These are phyloP conservation scores for Homarus gammarus DNA, from an alignment of 2,888 invertebrate species.

Conservation along the genomic window DNA sequence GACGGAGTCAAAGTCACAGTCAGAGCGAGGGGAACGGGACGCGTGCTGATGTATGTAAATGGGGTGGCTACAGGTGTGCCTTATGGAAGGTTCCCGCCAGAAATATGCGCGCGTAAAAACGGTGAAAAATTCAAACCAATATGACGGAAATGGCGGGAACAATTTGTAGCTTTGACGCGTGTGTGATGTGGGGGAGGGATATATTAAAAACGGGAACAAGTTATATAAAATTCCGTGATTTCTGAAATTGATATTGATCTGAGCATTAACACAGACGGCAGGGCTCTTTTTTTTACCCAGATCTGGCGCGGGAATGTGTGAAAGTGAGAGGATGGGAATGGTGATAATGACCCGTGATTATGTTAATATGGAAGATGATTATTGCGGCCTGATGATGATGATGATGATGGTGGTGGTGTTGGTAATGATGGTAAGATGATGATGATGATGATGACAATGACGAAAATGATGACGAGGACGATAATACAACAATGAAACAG, in stretches of 20 bases:
- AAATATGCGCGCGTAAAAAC: constrained; percentile 49
- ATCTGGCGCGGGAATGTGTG: not conserved
- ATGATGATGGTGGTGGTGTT: not conserved
- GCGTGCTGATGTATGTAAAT: constrained; percentile 51
- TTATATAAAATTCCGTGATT: constrained; percentile 40
- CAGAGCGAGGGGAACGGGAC: constrained; percentile 12
- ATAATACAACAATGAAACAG: not conserved
- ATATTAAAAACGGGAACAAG: constrained; percentile 22
- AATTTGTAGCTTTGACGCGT: constrained; percentile 47
- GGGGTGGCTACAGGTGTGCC: constrained; percentile 53
- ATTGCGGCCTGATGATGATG: not conserved
- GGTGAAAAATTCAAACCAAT: constrained; percentile 54
- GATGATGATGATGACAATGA: no score
- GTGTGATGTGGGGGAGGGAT: constrained; percentile 32
- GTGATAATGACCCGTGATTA: constrained; percentile 17
- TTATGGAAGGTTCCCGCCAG: constrained; percentile 54
- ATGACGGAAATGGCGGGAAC: constrained; percentile 54
- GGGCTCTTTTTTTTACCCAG: not conserved
- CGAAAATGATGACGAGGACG: no score
- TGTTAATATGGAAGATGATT: not conserved
- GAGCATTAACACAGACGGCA: constrained; percentile 8
- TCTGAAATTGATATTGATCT: constrained; percentile 30
- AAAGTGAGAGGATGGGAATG: not conserved
- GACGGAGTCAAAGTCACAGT: not conserved
- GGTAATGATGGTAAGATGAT: no score